Base-by-base conservation (phyloP, 2,113 vertebrate genomes). In the Acrocephalus arundinaceus region DNA sequence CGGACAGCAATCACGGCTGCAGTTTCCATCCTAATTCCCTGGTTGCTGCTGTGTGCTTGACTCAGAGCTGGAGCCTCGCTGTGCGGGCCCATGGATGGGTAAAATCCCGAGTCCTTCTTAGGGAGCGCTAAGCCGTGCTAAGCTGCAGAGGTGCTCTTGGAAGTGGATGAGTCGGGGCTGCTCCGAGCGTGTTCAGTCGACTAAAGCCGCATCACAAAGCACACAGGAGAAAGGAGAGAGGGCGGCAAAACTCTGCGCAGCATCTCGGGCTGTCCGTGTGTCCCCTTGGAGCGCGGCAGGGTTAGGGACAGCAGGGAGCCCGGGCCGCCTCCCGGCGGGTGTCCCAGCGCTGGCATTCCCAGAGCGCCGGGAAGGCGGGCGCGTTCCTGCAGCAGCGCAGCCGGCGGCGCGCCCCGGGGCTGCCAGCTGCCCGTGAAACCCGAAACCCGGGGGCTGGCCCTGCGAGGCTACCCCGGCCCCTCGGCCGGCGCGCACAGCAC, bases 351-450 rank as follows among this genome's bases (percentile, higher is more conserved):
- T 6, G 55, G 35, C 55, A 33, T 52, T 71, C 41, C 71, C 89
- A 13, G 43, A 23, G 41, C 21, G 74, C 62, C 21, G 82, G 80
- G 74, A 13, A 45, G 45, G 72, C 31, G 41, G 86, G 72, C 48
- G 87, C 58, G 19, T 39, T 61, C 58, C 58, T 46, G 30, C 41
- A 4, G 25, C 48, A 2, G 85, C 71, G 5, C 31, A 2, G 58
- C 85, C 13, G 62, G 24, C 30, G 55, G 51, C 31, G 37, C 41
- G 37, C 48, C 71, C 75, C 19, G 6, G 48, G 37, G 89, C 94
- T 41, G 88, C 93, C 72, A 39, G 89, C 93, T 74, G 94, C 94
- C 79, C 15, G 1, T 94, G 97, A 97, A 97, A 97, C 12, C 59
- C 16, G 97, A 97, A 68, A 82, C 96, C 10, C 37, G 78, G 59